A percentile compares a stretch with the other conserved stretches of the same genome.
Conservation (phyloP, 2,888 invertebrate genomes). For the Busseola fusca region DNA sequence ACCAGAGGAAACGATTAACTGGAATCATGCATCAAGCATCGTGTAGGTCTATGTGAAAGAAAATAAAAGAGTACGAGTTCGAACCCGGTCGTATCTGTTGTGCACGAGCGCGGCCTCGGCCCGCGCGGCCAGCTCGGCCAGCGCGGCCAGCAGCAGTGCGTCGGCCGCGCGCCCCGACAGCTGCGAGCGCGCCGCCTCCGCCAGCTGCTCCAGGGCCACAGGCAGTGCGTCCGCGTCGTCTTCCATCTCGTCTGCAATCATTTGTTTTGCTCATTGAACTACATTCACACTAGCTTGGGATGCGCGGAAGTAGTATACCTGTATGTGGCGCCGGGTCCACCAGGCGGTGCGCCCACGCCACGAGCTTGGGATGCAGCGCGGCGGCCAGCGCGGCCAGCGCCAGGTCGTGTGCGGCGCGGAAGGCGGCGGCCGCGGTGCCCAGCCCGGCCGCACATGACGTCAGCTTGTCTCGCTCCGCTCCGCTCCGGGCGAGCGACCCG, state of each 20-base stretch:
- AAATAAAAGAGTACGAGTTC: neutral
- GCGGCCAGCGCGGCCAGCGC: constrained; percentile 72
- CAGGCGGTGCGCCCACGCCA: constrained; percentile 75
- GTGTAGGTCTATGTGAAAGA: neutral
- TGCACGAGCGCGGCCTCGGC: constrained; percentile 71
- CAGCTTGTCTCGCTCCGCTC: constrained; percentile 77
- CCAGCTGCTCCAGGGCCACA: constrained; percentile 74
- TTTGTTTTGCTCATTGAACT: neutral
- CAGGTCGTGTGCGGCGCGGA: constrained; percentile 74
- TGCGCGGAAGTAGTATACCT: constrained; percentile 52
- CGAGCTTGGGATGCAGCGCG: constrained; percentile 69
- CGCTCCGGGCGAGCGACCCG: constrained; percentile 88
- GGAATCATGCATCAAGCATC: neutral
- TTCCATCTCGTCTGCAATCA: constrained; percentile 73
- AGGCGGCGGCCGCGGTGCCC: constrained; percentile 75
- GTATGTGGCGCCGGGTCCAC: constrained; percentile 67
- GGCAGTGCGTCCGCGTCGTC: constrained; percentile 80
- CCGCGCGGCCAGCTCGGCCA: constrained; percentile 70
- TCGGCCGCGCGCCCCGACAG: constrained; percentile 66
- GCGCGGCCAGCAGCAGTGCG: constrained; percentile 66
- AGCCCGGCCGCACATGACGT: constrained; percentile 79
- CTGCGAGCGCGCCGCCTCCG: constrained; percentile 66
- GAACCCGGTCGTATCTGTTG: constrained; percentile 72
- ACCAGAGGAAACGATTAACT: neutral
- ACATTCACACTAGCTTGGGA: neutral